phyloP scores from a whole-genome alignment of 2,888 invertebrate species.

The Nineta flava region DNA sequence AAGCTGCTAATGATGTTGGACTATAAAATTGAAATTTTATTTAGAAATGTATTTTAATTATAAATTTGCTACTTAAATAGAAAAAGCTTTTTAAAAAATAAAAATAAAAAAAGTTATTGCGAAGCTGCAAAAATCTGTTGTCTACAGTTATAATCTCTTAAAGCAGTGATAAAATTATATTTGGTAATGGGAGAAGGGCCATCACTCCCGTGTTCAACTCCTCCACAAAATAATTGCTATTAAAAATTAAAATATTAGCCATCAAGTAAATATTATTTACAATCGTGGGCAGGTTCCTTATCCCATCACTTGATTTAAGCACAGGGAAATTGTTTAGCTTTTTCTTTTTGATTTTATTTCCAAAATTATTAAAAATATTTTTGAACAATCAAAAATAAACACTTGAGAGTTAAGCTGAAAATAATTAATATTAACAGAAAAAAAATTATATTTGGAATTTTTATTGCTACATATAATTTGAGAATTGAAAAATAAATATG shows the following conservation, averaged over 20 bases:
- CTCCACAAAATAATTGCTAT: not conserved
- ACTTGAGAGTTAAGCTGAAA: too few species aligned
- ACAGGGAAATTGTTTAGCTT: slow-evolving; percentile 16
- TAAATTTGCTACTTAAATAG: not conserved
- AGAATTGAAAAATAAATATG: too few species aligned
- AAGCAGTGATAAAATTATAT: not conserved
- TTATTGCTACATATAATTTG: too few species aligned
- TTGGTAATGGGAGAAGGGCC: slow-evolving; percentile 30
- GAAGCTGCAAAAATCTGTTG: not conserved
- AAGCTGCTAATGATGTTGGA: slow-evolving; percentile 30
- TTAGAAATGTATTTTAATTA: not conserved
- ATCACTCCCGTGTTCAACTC: slow-evolving; percentile 18
- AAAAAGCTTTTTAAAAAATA: not conserved
- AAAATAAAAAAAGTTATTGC: slow-evolving; percentile 1
- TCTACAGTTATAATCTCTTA: too few species aligned
- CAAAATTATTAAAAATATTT: slow-evolving; percentile 12
- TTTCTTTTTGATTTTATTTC: not conserved
- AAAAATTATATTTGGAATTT: too few species aligned
- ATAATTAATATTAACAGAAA: too few species aligned
- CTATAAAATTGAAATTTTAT: not conserved
- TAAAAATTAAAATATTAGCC: not conserved
- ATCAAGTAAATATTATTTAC: not conserved
- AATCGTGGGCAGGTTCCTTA: slow-evolving; percentile 56
- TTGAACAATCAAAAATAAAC: slow-evolving; percentile 9
- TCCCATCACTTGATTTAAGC: slow-evolving; percentile 42